Base-by-base conservation (phyloP, 2,113 vertebrate genomes). In the Rafetus swinhoei region DNA sequence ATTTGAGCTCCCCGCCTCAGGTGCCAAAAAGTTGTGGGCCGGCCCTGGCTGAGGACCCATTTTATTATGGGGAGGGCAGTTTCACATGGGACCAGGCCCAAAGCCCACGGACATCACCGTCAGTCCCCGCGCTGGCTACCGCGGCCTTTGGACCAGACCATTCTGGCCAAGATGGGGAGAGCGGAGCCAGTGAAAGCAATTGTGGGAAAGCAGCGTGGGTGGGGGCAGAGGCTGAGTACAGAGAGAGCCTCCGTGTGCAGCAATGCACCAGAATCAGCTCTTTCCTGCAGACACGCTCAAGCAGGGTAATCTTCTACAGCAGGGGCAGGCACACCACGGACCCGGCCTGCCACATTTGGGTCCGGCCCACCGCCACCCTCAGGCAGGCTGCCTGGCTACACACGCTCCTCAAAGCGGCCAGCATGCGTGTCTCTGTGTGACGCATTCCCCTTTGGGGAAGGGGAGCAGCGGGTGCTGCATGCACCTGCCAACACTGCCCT, bases 161-260 rank as follows among this genome's bases (percentile, higher is more conserved):
- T 21, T 35, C 7, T 35, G 9, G n/a, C 18, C 32, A 35, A 15
- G 32, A 72, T 9, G n/a, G 32, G 62, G 8, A 15, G 32, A 72
- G 29, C 32, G n/a, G 32, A 35, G 65, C 35, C 65, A 72, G 65
- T 72, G 32, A 72, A 72, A 69, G 65, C 65, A 35, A 69, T 4
- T 9, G n/a, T 9, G 65, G 32, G 16, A 2, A 19, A 72, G 16
- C 32, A 9, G n/a, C 32, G 8, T 35, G 32, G 32, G 62, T 69
- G 62, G 21, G 56, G 56, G 16, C 53, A 21, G 32, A n/a, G 18
- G 16, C 32, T 32, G 15, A 69, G 6, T 21, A 35, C 7, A 35
- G 18, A 72, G 65, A n/a, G 9, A 9, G 65, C 18, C 19, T 21
- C 4, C 2, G 1, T 18, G 9, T 10, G 16, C 18, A 2, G 19